Base-by-base conservation (phyloP, 2,113 vertebrate genomes). In the Pardalotus punctatus region DNA sequence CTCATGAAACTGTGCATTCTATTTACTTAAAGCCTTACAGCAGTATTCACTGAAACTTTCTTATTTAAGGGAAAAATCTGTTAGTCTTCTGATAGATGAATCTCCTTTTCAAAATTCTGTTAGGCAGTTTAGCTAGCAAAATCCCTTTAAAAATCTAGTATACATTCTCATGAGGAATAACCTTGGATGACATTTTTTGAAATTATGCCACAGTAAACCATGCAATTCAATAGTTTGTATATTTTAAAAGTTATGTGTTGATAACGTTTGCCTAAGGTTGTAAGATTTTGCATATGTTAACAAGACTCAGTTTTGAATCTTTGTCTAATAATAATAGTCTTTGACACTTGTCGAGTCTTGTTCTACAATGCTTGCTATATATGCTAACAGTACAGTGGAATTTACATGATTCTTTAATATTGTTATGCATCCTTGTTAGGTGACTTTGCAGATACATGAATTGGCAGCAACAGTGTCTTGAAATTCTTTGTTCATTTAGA, bases 261-360 rank as follows among this genome's bases (percentile, higher is more conserved):
- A 62, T 84, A 74, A 81, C 2, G 62, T 71, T 93, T 89, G 73
- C 77, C 51, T 74, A 73, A 72, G 58, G 54, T 86, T 82, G 53
- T 61, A 86, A 69, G 62, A 92, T 86, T 92, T 94, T 94, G 28
- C 80, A 77, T 88, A 56, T 50, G 28, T 86, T 96, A 94, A 83
- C 47, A 88, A 78, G 38, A 3, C 14, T 67, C 40, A 40, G 8
- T 53, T 76, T 23, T 60, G 66, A 76, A 70, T 65, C 15, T 12
- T 16, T 73, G n/a, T 65, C 28, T 80, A 94, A 91, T 79, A 85
- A 72, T 74, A 93, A 93, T 2, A 15, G n/a, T 38, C 28, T 72
- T 79, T 72, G 84, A 56, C 81, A 79, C 33, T 90, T 96, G 70
- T 87, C 14, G 0, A 85, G 70, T 43, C 53, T 70, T 89, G 40